Evolutionary conservation across 1,140 invertebrate species (phyloP).

Genomic region (Phenacoccus solenopsis): DNA sequence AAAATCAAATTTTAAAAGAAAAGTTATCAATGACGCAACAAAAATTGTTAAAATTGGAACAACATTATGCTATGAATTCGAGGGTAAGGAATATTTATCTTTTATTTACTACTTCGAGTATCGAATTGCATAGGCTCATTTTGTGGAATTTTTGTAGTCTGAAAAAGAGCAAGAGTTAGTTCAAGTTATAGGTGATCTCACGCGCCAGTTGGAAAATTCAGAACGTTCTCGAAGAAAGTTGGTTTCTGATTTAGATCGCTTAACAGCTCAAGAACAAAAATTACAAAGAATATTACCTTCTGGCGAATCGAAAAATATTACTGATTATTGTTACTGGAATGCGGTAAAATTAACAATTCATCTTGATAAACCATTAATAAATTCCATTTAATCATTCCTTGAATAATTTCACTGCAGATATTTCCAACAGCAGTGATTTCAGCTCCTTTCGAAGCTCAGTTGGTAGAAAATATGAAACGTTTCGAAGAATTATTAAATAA

Average conservation of each 20-base stretch:
- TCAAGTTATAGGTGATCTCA: conserved; percentile 18
- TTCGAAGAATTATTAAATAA: neutral
- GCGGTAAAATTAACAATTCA: neutral
- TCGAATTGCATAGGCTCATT: neutral
- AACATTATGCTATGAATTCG: neutral
- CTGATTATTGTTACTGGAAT: conserved; percentile 4
- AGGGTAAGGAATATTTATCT: neutral
- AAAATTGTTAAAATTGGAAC: neutral
- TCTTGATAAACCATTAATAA: neutral
- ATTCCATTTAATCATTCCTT: neutral
- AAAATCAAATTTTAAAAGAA: conserved; percentile 4
- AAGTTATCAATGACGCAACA: neutral
- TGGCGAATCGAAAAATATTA: neutral
- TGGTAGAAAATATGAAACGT: neutral
- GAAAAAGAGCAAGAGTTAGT: conserved; percentile 22
- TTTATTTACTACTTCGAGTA: no score
- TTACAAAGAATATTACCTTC: conserved; percentile 16
- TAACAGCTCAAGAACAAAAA: conserved; percentile 18
- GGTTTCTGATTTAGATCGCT: conserved; percentile 19
- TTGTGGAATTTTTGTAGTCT: neutral
- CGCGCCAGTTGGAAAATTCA: conserved; percentile 20
- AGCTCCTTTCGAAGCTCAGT: neutral
- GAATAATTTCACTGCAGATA: neutral
- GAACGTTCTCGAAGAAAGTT: conserved; percentile 21
- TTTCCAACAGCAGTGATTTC: neutral